Evolutionary conservation across 2,113 vertebrate species (phyloP).

Genomic region (Clarias batrachus): DNA sequence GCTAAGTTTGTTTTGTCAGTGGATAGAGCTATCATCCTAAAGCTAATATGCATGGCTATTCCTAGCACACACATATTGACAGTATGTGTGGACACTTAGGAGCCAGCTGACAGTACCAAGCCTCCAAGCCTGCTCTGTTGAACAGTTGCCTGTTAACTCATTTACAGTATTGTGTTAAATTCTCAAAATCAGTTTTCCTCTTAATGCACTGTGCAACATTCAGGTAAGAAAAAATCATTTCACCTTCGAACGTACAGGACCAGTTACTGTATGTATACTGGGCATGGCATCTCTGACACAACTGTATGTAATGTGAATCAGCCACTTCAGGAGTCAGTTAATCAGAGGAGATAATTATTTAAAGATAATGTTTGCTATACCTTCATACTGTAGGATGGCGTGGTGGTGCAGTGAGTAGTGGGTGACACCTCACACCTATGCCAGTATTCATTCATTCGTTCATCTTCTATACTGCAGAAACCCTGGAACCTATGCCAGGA

Average conservation of each 20-base stretch:
- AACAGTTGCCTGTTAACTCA: neutral
- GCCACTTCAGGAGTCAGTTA: too few species aligned
- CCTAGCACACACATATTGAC: conserved; percentile 56
- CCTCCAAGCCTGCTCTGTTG: conserved; percentile 22
- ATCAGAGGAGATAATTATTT: neutral
- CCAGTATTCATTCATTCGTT: too few species aligned
- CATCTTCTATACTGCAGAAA: too few species aligned
- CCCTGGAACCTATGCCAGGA: too few species aligned
- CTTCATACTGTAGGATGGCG: neutral
- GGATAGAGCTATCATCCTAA: conserved; percentile 40
- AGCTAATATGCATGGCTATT: conserved; percentile 41
- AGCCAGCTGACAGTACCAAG: conserved; percentile 76
- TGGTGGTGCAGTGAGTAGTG: neutral
- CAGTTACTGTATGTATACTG: neutral
- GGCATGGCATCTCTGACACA: neutral
- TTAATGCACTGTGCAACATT: neutral
- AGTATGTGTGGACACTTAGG: conserved; percentile 70
- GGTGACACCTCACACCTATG: neutral
- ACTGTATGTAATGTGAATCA: neutral
- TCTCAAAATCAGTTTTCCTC: neutral
- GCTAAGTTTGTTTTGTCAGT: conserved; percentile 14
- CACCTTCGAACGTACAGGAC: neutral
- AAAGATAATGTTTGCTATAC: neutral
- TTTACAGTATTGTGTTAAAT: neutral
- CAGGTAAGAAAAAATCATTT: neutral